Base-by-base conservation (phyloP, 2,113 vertebrate genomes). In the Sarotherodon lohbergeri region DNA sequence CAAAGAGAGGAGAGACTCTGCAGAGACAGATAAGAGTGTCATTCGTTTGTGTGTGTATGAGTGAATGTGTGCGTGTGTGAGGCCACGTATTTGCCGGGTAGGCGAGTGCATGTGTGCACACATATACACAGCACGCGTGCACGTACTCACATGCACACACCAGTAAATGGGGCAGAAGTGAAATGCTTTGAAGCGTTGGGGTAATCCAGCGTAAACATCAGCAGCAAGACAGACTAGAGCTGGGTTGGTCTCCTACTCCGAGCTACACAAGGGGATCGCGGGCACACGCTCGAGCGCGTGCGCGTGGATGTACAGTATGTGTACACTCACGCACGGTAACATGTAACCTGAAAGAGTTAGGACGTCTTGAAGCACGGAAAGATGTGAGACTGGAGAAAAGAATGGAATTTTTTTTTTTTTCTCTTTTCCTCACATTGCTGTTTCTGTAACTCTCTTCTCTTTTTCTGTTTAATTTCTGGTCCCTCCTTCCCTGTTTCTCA, bases 151-250 rank as follows among this genome's bases (percentile, higher is more conserved):
- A 80, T 41, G 90, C 87, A 91, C 68, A 83, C 85, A 82, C 86
- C 92, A 93, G 94, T 96, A 96, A 96, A 97, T 96, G 96, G 96
- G 95, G 95, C 96, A 96, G 95, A 96, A 96, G 94, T 91, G 94
- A 96, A 95, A 95, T 95, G 94, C 95, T 96, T 96, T 96, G 96
- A 96, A 95, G 95, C 95, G 89, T 92, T 85, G 88, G 94, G 95
- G 95, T 96, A 96, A 96, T 96, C 94, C 96, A 96, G 95, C 96
- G 91, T 96, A 95, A 97, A 96, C 91, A 94, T 92, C 91, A 93
- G 92, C 81, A 84, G 91, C 88, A 94, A 91, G 90, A 94, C 93
- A 94, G 91, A 91, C 92, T 91, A 63, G 93, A 89, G 88, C 88
- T 46, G 89, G 90, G 92, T 88, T 61, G 92, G 84, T 93, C 92